Percentiles rank a stretch among this genome's conserved stretches.
These are phyloP conservation scores for human (Homo sapiens) DNA, from an alignment of 2,113 vertebrate species.

Conservation along the genomic window DNA sequence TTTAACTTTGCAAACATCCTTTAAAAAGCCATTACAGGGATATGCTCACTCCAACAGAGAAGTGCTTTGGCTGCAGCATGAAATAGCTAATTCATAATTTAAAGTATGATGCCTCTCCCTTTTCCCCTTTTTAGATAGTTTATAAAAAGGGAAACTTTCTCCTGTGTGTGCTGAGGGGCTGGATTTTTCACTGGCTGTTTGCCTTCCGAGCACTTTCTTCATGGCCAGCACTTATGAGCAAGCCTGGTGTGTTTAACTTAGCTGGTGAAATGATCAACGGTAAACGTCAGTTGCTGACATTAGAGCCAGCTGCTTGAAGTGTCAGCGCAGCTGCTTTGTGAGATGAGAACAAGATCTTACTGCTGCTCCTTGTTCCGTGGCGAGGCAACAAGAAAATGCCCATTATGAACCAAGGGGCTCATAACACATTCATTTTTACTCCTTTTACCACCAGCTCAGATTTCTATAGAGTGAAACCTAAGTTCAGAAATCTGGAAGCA, in stretches of 20 bases:
- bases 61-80: not conserved
- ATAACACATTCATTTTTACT: not conserved
- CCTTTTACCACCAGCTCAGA: constrained; percentile 54
- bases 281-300: not conserved
- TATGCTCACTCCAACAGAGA: not conserved
- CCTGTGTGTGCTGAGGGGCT: not conserved
- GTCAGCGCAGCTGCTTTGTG: constrained; percentile 65
- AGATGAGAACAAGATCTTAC: not conserved
- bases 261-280: not conserved
- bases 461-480: constrained; percentile 60
- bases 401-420: not conserved
- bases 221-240: not conserved
- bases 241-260: not conserved
- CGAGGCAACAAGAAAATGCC: not conserved
- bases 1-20: constrained; percentile 45
- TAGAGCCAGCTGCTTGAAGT: constrained; percentile 67
- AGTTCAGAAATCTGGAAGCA: constrained; percentile 49
- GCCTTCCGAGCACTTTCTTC: not conserved
- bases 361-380: not conserved
- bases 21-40: not conserved
- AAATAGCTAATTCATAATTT: not conserved
- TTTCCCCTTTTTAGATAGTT: not conserved
- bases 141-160: not conserved
- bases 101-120: not conserved
- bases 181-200: not conserved